Conservation (phyloP, 1,140 invertebrate genomes). For the Apis dorsata region DNA sequence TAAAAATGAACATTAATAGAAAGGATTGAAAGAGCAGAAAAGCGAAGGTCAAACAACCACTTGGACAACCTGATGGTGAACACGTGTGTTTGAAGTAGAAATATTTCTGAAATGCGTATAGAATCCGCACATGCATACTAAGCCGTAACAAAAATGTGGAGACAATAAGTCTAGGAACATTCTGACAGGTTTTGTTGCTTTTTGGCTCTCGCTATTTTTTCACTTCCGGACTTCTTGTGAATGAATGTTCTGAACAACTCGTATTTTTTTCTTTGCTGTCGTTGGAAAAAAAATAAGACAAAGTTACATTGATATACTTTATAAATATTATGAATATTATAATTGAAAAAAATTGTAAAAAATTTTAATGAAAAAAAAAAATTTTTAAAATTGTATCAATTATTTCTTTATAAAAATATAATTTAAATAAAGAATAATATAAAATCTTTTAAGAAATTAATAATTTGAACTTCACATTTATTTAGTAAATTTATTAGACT, state of each 20-base stretch:
- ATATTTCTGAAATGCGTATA: conserved; percentile 18
- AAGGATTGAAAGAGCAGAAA: not conserved
- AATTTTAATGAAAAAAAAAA: not conserved
- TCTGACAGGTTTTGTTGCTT: not conserved
- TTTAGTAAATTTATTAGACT: not conserved
- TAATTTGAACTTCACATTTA: too few species aligned
- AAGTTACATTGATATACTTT: too few species aligned
- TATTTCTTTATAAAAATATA: not conserved
- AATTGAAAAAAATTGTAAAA: not conserved
- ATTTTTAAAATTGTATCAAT: not conserved
- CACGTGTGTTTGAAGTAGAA: conserved; percentile 29
- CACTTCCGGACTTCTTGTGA: conserved; percentile 17
- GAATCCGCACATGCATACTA: conserved; percentile 19
- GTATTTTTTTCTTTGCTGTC: not conserved
- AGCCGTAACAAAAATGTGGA: not conserved
- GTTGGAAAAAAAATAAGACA: not conserved
- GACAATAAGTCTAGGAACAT: conserved; percentile 10
- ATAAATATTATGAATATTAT: not conserved
- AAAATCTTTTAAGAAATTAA: too few species aligned
- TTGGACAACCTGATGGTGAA: conserved; percentile 26
- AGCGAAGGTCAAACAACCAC: conserved; percentile 22
- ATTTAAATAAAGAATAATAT: too few species aligned
- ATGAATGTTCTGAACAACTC: not conserved
- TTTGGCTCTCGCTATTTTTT: conserved; percentile 18
- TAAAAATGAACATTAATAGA: not conserved